Base-by-base conservation (phyloP, 2,888 invertebrate species). In the Unio delphinus region DNA sequence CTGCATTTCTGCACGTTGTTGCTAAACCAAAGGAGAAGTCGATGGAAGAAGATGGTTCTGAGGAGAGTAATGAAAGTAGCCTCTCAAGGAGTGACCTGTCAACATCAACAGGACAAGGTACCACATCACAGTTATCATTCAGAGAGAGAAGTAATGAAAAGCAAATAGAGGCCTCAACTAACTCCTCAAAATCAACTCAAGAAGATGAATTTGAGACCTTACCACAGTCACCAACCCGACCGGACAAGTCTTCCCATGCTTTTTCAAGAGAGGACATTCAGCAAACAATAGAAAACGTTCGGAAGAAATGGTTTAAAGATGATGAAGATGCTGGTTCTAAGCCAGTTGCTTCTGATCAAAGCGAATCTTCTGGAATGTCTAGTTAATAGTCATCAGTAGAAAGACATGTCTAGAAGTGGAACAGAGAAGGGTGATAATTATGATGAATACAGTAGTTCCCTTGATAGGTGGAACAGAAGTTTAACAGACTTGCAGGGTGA, bases 401-500 rank as follows among this genome's bases (percentile, higher is more conserved):
- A 66, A 26, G 65, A 65, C n/a, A 58, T 57, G 45, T 34, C 65
- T 11, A 57, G 55, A 18, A 55, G 28, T 57, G 55, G 7, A 17
- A 60, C 23, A 18, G 66, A 74, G 4, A 67, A 63, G 54, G 45
- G 28, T 20, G 77, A 78, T 63, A 65, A 69, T 17, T 73, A 72
- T 63, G 80, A 79, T 23, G 83, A 81, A 55, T 89, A 89, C 66
- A 83, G 84, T 64, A 74, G 76, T 17, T 88, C 88, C 1, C 79
- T 91, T 3, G 89, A 90, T 68, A 85, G 86, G 68, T 82, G 97
- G 94, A 97, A 97, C 92, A 94, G 93, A 92, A 97, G 95, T 92
- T 93, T 98, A 87, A 95, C 95, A 89, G 97, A 97, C 91, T 94
- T 98, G 87, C 97, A 97, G 92, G 94, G 94, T 79, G 97, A 98